phyloP scores from a whole-genome alignment of 92 coral and sea anemone species.

The Porites rus region DNA sequence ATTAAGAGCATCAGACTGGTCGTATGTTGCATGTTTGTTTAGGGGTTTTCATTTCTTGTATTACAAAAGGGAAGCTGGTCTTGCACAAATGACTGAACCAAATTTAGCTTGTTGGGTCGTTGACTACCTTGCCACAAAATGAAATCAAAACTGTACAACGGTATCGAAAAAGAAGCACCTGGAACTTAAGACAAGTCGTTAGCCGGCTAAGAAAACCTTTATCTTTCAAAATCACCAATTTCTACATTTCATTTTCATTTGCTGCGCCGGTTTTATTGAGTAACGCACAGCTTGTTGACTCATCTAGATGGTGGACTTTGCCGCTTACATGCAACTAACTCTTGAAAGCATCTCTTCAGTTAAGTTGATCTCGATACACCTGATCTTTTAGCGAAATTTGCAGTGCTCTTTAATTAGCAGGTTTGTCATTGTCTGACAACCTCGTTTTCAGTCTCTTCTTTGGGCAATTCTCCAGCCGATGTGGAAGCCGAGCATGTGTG shows the following conservation, averaged over 20 bases:
- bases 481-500: background rate
- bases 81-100: background rate
- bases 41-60: background rate
- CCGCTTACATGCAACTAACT: background rate
- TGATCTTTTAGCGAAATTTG: background rate
- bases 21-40: constrained; percentile 27
- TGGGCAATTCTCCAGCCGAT: too few species aligned
- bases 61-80: background rate
- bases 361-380: background rate
- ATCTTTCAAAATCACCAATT: background rate
- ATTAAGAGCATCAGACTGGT: constrained; percentile 2
- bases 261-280: background rate
- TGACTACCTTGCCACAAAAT: background rate
- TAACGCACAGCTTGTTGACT: background rate
- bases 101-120: background rate
- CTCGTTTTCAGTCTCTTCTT: background rate
- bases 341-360: background rate
- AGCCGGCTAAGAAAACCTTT: constrained; percentile 7
- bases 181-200: background rate
- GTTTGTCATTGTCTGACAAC: background rate
- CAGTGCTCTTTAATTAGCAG: background rate
- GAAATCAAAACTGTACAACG: background rate
- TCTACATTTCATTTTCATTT: background rate
- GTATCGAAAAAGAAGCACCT: background rate
- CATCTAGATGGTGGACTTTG: constrained; percentile 6